Base-by-base conservation (phyloP, 1,140 invertebrate genomes). In the Acromyrmex heyeri region DNA sequence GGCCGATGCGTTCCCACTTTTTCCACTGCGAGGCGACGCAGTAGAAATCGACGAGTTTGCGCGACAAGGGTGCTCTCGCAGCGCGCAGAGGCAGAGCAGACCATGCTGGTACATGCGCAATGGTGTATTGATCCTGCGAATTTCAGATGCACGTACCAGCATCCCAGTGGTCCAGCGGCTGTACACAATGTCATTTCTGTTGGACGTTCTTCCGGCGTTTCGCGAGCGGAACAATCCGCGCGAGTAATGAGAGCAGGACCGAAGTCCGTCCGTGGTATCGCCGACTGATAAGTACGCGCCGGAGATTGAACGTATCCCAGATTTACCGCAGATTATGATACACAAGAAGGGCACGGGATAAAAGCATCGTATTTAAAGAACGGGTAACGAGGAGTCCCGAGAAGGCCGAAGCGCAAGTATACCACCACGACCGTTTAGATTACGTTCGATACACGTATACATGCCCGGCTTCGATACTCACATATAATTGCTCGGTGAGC, bases 131-230 rank as follows among this genome's bases (percentile, higher is more conserved):
- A 94, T 94, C 93, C 89, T 90, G 88, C 81, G 75, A 83, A 86
- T 91, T 73, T 53, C 78, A 88, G 88, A 92, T 87, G 65, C 76
- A 81, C 88, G 90, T 89, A 91, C 88, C 91, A 90, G 72, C 91
- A 91, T 91, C 91, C 87, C 77, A 93, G 94, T 94, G 94, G 93
- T 95, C 93, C 93, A 92, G 91, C 88, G 93, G 92, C 93, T 91
- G 91, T 91, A 91, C 89, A 85, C 92, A 92, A 91, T 92, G 89
- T 92, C 88, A 93, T 91, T 91, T 85, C 87, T 90, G 86, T 77
- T 86, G 88, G 67, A 34, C 69, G 89, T 57, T 90, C 72, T 72
- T 72, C 34, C 81, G 59, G 44, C 53, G 21, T 90, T 59, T 72
- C 88, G 64, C 50, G 79, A 76, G 30, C 62, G 75, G 44, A 55